Conservation (phyloP, 2,797 vertebrate species). For the Brotula barbata region DNA sequence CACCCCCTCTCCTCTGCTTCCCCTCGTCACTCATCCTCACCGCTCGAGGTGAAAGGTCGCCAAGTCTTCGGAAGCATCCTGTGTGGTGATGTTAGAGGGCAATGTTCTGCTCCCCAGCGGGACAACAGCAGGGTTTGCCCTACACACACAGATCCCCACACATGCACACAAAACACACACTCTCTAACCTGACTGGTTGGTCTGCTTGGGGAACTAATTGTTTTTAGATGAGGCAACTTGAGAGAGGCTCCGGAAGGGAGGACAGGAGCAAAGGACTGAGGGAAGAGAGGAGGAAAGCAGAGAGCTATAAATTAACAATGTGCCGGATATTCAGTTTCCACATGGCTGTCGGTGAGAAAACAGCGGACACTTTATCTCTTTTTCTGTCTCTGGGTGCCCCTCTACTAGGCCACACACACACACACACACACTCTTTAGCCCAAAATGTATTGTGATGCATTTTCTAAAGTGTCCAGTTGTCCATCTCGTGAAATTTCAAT, state of each 20-base stretch:
- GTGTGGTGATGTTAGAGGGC: conserved; percentile 68
- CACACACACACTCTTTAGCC: conserved; percentile 47
- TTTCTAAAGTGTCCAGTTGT: conserved; percentile 70
- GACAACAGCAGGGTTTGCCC: conserved; percentile 24
- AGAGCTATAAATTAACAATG: conserved; percentile 68
- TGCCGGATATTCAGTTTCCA: conserved; percentile 74
- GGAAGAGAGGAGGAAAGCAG: conserved; percentile 56
- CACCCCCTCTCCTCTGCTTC: conserved; percentile 24
- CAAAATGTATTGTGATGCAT: conserved; percentile 69
- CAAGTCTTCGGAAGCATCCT: conserved; percentile 68
- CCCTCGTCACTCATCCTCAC: conserved; percentile 54
- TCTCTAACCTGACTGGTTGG: conserved; percentile 40
- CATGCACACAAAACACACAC: conserved; percentile 25
- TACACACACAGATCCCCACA: conserved; percentile 4
- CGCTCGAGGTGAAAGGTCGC: conserved; percentile 64
- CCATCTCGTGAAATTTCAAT: conserved; percentile 70
- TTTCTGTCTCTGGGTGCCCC: conserved; percentile 43
- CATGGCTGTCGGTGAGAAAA: conserved; percentile 64
- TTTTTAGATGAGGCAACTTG: conserved; percentile 81
- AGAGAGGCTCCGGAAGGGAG: conserved; percentile 77
- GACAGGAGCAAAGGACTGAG: conserved; percentile 47
- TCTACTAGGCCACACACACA: conserved; percentile 59
- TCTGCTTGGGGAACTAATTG: conserved; percentile 77
- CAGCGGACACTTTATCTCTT: conserved; percentile 52
- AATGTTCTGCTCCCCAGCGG: conserved; percentile 58